These are phyloP conservation scores for Drosophila maculinotata DNA, from an alignment of 2,888 invertebrate genomes.

Conservation along the genomic window DNA sequence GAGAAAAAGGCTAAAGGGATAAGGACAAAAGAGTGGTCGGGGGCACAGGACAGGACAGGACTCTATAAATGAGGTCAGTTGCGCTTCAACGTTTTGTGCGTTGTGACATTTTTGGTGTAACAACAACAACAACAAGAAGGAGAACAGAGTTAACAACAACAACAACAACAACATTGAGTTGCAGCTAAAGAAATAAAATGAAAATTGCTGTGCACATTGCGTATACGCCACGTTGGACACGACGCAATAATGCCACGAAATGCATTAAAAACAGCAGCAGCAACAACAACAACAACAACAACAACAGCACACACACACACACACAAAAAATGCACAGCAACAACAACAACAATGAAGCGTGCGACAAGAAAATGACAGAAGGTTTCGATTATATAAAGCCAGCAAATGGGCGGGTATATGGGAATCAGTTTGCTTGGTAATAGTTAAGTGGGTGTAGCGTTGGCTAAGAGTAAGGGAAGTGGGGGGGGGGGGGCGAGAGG, in stretches of 20 bases:
- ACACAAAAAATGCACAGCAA: no score
- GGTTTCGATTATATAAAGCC: slow-evolving; percentile 73
- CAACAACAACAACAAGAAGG: slow-evolving; percentile 32
- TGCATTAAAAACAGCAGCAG: slow-evolving; percentile 60
- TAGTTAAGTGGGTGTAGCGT: not conserved
- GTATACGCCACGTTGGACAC: slow-evolving; percentile 70
- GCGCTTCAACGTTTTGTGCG: slow-evolving; percentile 52
- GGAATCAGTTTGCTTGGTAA: slow-evolving; percentile 24
- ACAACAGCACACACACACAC: no score
- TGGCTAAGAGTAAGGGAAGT: not conserved
- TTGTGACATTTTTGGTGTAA: slow-evolving; percentile 70
- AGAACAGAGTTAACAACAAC: slow-evolving; percentile 27
- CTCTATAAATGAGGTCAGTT: slow-evolving; percentile 69
- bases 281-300: slow-evolving; percentile 13
- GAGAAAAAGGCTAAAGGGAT: not conserved
- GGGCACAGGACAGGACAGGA: slow-evolving; percentile 1
- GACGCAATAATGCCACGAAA: slow-evolving; percentile 68
- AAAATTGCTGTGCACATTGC: slow-evolving; percentile 57
- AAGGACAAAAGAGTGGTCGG: not conserved
- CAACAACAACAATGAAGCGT: slow-evolving; percentile 27
- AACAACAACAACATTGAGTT: slow-evolving; percentile 16
- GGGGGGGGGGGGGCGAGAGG: not conserved
- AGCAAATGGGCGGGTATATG: slow-evolving; percentile 33
- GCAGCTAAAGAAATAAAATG: slow-evolving; percentile 35
- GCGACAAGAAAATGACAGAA: slow-evolving; percentile 73